Evolutionary conservation across 2,797 vertebrate species (phyloP).

Genomic region (Emydoidea blandingii): DNA sequence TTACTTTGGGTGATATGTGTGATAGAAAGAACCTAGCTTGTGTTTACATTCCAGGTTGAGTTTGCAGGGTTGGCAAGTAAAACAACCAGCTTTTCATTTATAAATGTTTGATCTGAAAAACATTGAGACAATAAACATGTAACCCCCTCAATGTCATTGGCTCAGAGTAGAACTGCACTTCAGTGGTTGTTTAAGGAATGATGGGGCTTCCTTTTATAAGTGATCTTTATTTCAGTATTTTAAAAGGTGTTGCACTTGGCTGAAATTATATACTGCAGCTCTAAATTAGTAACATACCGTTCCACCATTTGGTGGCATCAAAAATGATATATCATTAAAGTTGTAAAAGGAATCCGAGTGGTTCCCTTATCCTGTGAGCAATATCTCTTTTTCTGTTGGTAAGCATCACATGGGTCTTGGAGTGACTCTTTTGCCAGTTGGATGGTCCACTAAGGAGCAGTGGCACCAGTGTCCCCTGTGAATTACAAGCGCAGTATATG

Average conservation of each 20-base stretch:
- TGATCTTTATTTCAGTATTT: not conserved
- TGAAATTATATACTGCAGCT: constrained; percentile 1
- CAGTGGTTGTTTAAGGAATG: not conserved
- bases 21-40: not conserved
- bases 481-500: not conserved
- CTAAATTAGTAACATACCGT: not conserved
- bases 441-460: not conserved
- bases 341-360: not conserved
- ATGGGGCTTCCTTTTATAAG: not conserved
- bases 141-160: not conserved
- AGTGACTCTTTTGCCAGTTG: not conserved
- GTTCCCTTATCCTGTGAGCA: not conserved
- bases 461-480: not conserved
- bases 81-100: not conserved
- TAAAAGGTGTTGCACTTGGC: not conserved
- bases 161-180: not conserved
- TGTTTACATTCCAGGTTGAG: not conserved
- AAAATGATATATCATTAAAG: not conserved
- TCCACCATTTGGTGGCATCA: not conserved
- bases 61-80: not conserved
- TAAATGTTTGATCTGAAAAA: not conserved
- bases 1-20: not conserved
- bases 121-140: not conserved
- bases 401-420: not conserved
- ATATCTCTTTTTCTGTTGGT: not conserved